These are phyloP conservation scores for Brachionus rotundiformis DNA, from an alignment of 1,140 invertebrate species.

Conservation along the genomic window DNA sequence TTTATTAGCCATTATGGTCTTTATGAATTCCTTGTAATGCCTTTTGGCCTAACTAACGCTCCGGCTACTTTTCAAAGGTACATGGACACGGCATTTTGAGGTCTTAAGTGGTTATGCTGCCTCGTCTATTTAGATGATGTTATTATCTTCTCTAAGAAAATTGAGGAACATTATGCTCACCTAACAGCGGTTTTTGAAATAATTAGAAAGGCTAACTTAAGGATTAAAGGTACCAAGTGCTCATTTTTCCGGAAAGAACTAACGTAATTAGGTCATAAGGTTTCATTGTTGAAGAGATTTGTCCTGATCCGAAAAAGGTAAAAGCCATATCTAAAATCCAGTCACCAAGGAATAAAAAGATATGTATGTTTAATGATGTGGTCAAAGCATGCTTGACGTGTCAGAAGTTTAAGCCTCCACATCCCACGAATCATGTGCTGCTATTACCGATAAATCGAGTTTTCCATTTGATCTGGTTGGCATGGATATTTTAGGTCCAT, in stretches of 20 bases:
- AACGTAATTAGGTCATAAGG: conserved; percentile 53
- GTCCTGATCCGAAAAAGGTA: conserved; percentile 58
- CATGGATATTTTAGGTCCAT: conserved; percentile 54
- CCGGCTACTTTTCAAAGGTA: background rate
- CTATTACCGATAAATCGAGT: background rate
- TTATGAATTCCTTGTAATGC: conserved; percentile 31
- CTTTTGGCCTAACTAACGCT: conserved; percentile 41
- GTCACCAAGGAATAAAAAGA: background rate
- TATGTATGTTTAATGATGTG: background rate
- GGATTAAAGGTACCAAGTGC: background rate
- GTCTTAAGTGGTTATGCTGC: background rate
- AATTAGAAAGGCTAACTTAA: too few species aligned
- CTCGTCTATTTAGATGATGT: background rate
- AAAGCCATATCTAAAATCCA: background rate
- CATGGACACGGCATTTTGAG: background rate
- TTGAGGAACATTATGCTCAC: background rate
- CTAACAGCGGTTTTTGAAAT: too few species aligned
- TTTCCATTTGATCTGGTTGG: conserved; percentile 6
- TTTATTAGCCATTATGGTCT: background rate
- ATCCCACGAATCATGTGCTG: background rate
- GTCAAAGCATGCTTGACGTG: too few species aligned
- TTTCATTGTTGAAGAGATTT: conserved; percentile 55
- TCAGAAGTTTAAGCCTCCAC: background rate
- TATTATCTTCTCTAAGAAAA: background rate
- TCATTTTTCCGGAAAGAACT: conserved; percentile 3